phyloP scores from a whole-genome alignment of 2,113 vertebrate genomes.

The Marmota flaviventris region DNA sequence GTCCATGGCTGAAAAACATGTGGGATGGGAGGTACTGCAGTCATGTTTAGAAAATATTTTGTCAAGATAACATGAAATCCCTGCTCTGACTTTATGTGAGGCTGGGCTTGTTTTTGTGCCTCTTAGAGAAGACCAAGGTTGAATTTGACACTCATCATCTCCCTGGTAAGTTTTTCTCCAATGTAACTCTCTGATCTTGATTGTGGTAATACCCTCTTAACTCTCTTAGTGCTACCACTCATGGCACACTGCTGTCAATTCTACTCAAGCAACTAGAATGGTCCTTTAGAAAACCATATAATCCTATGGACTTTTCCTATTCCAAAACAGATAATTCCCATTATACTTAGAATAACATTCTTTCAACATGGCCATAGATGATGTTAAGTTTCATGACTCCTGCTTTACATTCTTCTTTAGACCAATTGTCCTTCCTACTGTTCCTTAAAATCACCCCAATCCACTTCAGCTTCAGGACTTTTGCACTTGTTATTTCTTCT shows the following conservation, averaged over 20 bases:
- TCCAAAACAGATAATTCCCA: background rate
- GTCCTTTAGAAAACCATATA: background rate
- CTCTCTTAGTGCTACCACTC: background rate
- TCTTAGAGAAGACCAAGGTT: background rate
- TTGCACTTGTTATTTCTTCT: background rate
- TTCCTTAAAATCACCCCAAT: background rate
- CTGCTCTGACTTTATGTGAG: background rate
- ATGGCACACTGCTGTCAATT: background rate
- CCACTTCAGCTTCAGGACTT: background rate
- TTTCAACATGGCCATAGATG: background rate
- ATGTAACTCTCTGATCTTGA: background rate
- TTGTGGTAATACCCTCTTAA: background rate
- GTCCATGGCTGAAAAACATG: background rate
- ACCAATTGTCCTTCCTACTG: background rate
- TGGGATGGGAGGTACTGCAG: background rate
- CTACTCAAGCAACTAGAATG: background rate
- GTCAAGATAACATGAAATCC: background rate
- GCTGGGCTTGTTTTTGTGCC: background rate
- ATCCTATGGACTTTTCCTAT: background rate
- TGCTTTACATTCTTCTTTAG: background rate
- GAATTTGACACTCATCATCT: background rate
- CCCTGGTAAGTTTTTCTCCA: background rate
- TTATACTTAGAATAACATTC: background rate
- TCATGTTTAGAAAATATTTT: background rate
- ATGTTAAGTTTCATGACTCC: background rate